Percentiles rank a stretch among this genome's conserved stretches.
phyloP scores from a whole-genome alignment of 1,140 invertebrate genomes.

The Conopomorpha cramerella region DNA sequence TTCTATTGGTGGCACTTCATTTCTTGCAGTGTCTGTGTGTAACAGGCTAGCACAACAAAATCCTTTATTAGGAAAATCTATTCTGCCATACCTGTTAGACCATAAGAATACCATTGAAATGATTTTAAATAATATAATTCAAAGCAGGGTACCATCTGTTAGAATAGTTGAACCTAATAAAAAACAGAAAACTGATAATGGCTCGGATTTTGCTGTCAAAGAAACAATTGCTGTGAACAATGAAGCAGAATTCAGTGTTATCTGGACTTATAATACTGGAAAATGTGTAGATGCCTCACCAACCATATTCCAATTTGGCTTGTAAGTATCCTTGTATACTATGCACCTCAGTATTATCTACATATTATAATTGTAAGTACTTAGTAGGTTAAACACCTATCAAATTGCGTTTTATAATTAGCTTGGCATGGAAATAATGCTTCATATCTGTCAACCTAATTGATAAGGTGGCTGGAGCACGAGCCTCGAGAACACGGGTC shows the following conservation, averaged over 20 bases:
- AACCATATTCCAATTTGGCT: conserved; percentile 51
- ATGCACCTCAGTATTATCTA: too few species aligned
- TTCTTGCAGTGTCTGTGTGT: conserved; percentile 34
- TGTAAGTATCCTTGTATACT: too few species aligned
- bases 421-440: too few species aligned
- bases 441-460: too few species aligned
- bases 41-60: conserved; percentile 28
- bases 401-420: too few species aligned
- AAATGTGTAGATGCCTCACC: conserved; percentile 78
- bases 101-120: conserved; percentile 27
- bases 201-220: conserved; percentile 9
- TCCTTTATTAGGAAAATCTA: conserved; percentile 28
- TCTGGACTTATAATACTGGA: conserved; percentile 65
- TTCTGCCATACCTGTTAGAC: conserved; percentile 30
- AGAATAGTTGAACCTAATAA: too few species aligned
- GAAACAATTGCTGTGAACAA: conserved; percentile 6
- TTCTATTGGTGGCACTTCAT: conserved; percentile 39
- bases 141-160: too few species aligned
- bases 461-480: too few species aligned
- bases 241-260: conserved; percentile 22
- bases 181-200: conserved; percentile 9
- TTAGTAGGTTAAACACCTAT: too few species aligned
- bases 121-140: too few species aligned
- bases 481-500: too few species aligned
- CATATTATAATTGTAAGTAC: too few species aligned